phyloP scores from a whole-genome alignment of 2,888 invertebrate species.

The Cerastoderma edule region DNA sequence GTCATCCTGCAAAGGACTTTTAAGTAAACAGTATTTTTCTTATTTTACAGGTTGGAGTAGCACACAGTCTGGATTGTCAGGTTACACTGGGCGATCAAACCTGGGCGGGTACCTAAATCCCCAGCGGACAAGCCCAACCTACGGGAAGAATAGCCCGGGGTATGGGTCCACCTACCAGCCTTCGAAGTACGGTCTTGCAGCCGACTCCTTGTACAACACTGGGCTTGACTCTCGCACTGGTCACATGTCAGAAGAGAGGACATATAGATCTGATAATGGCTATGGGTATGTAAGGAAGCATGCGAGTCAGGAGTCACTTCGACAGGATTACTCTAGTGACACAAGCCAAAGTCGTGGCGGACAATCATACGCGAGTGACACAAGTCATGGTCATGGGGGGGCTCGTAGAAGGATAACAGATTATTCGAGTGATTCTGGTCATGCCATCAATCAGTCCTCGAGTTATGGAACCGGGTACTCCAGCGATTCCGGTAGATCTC shows the following conservation, averaged over 20 bases:
- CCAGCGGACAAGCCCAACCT: slow-evolving; percentile 29
- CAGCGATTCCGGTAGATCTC: slow-evolving; percentile 29
- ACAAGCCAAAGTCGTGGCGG: slow-evolving; percentile 30
- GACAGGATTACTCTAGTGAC: slow-evolving; percentile 51
- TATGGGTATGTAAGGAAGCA: slow-evolving; percentile 40
- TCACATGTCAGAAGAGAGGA: slow-evolving; percentile 29
- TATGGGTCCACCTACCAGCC: slow-evolving; percentile 62
- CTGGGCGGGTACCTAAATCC: slow-evolving; percentile 39
- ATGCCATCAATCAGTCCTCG: slow-evolving; percentile 1
- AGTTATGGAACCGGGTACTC: slow-evolving; percentile 35
- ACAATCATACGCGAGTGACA: slow-evolving; percentile 50
- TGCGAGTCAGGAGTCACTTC: slow-evolving; percentile 40
- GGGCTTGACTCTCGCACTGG: slow-evolving; percentile 35
- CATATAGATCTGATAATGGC: slow-evolving; percentile 40
- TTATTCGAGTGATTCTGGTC: slow-evolving; percentile 41
- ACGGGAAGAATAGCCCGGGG: slow-evolving; percentile 28
- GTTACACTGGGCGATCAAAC: slow-evolving; percentile 37
- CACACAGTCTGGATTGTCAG: slow-evolving; percentile 44
- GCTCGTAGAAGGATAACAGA: slow-evolving; percentile 9
- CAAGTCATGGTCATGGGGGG: slow-evolving; percentile 21
- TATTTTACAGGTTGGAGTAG: slow-evolving; percentile 56
- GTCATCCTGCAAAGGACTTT: no score
- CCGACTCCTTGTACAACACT: slow-evolving; percentile 49
- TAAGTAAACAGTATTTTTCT: background rate
- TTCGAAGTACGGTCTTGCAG: slow-evolving; percentile 68